Evolutionary conservation across 2,888 invertebrate species (phyloP).

Genomic region (Anthoptus insignis): DNA sequence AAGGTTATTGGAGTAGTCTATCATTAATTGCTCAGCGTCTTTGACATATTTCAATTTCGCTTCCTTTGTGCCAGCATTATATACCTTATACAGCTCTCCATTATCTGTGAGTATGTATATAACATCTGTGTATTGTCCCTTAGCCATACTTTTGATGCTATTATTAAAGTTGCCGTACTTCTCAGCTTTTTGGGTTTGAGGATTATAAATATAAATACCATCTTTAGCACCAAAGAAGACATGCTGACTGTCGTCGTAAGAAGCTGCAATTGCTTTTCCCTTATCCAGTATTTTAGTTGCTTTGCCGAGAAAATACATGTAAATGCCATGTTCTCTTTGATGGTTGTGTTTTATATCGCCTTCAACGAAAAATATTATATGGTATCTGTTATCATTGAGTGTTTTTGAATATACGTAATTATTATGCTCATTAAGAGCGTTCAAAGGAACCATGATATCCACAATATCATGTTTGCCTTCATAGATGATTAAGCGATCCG

Average conservation of each 20-base stretch:
- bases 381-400: constrained; percentile 38
- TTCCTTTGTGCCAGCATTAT: constrained; percentile 63
- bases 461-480: constrained; percentile 57
- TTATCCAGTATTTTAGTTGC: constrained; percentile 46
- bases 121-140: constrained; percentile 49
- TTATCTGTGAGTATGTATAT: constrained; percentile 70
- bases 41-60: constrained; percentile 58
- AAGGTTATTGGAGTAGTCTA: constrained; percentile 66
- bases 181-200: constrained; percentile 35
- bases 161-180: constrained; percentile 53
- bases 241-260: constrained; percentile 37
- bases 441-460: constrained; percentile 57
- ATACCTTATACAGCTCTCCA: constrained; percentile 65
- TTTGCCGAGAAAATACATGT: constrained; percentile 40
- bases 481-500: constrained; percentile 51
- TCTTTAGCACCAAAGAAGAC: constrained; percentile 46
- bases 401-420: constrained; percentile 50
- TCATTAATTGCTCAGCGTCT: constrained; percentile 63
- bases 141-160: constrained; percentile 50
- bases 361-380: constrained; percentile 55
- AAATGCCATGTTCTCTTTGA: constrained; percentile 48
- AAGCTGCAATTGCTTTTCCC: constrained; percentile 43
- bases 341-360: constrained; percentile 53
- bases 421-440: constrained; percentile 43
- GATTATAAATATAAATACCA: constrained; percentile 47